phyloP scores from a whole-genome alignment of 2,113 vertebrate genomes.

The Psittacara wagleri region DNA sequence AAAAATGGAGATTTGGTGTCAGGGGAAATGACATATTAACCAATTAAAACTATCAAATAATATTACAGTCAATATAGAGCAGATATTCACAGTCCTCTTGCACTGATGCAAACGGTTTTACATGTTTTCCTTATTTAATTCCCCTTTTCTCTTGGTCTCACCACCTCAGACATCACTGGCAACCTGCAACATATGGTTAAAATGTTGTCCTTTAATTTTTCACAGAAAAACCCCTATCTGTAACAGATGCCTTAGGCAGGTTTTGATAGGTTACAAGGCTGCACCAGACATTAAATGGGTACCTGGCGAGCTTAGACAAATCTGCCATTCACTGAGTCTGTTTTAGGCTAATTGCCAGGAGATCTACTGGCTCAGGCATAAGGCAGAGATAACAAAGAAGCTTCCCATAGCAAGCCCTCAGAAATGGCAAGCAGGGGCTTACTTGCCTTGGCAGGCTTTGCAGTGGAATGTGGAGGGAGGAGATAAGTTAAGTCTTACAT shows the following conservation, averaged over 20 bases:
- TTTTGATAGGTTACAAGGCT: not conserved
- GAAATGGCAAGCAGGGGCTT: not conserved
- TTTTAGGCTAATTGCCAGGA: conserved; percentile 26
- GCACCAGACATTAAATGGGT: not conserved
- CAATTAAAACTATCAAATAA: not conserved
- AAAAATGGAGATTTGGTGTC: not conserved
- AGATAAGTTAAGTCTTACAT: conserved; percentile 10
- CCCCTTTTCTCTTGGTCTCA: not conserved
- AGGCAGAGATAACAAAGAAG: conserved; percentile 5
- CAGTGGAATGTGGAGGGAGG: not conserved
- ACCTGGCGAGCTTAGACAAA: not conserved
- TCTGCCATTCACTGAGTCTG: not conserved
- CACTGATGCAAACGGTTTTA: not conserved
- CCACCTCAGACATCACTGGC: not conserved
- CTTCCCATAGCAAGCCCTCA: not conserved
- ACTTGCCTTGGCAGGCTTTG: not conserved
- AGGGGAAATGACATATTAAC: not conserved
- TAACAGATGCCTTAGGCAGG: not conserved
- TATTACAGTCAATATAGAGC: not conserved
- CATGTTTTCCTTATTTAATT: not conserved
- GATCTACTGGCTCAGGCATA: not conserved
- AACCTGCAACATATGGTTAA: not conserved
- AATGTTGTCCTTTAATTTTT: not conserved
- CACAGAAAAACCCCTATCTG: not conserved
- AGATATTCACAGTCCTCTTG: not conserved